Conservation (phyloP, 1,140 invertebrate genomes). For the Lasioglossum baleicum region DNA sequence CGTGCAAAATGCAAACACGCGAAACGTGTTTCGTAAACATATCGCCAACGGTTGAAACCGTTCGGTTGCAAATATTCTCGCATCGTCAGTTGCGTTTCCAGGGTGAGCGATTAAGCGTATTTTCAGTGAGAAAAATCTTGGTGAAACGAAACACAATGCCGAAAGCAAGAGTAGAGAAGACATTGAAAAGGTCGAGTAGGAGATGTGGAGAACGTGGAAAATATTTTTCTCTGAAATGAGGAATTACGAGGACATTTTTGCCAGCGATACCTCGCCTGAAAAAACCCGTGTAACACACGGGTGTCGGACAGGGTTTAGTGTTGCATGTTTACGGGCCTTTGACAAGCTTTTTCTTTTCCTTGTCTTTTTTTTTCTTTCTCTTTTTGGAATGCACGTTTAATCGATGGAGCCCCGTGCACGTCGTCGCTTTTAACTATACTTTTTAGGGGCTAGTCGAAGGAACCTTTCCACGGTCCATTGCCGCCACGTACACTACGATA, state of each 20-base stretch:
- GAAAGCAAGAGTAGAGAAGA: too few species aligned
- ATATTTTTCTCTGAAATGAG: not conserved
- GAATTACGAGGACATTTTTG: too few species aligned
- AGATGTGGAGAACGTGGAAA: not conserved
- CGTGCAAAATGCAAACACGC: too few species aligned
- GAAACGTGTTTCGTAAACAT: too few species aligned
- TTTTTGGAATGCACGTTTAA: conserved; percentile 40
- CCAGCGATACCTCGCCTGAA: not conserved
- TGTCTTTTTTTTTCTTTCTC: conserved; percentile 13
- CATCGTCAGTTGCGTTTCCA: too few species aligned
- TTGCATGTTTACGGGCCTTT: conserved; percentile 23
- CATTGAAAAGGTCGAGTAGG: not conserved
- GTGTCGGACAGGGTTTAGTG: not conserved
- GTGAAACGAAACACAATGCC: too few species aligned
- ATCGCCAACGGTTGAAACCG: too few species aligned
- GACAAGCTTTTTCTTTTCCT: conserved; percentile 15
- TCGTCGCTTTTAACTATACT: conserved; percentile 29
- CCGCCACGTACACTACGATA: not conserved
- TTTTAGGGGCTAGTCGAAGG: conserved; percentile 12
- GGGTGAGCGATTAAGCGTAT: too few species aligned
- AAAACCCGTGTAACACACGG: not conserved
- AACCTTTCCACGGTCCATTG: conserved; percentile 14
- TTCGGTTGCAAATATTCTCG: too few species aligned
- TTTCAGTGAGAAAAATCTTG: too few species aligned
- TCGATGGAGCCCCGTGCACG: conserved; percentile 47